Evolutionary conservation across 2,113 vertebrate species (phyloP).

Genomic region (Cochlearius cochlearius): DNA sequence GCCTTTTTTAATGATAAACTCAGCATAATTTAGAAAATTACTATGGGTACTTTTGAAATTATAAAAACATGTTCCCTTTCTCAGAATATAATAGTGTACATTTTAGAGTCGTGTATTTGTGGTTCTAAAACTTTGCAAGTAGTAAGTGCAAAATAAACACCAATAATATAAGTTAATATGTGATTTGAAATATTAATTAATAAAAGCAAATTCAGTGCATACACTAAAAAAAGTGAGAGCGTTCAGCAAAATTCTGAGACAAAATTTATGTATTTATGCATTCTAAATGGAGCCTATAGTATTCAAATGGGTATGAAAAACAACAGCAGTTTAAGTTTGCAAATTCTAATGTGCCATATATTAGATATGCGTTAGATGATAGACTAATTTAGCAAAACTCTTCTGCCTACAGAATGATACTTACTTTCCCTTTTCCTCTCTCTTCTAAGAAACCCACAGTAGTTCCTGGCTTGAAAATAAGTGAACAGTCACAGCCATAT

Average conservation of each 20-base stretch:
- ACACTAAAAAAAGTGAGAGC: background rate
- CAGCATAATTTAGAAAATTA: background rate
- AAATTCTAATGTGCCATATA: background rate
- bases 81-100: background rate
- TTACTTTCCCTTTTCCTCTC: background rate
- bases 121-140: background rate
- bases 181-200: background rate
- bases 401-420: background rate
- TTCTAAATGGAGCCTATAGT: background rate
- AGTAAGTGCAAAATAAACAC: background rate
- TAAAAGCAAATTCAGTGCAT: background rate
- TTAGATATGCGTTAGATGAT: background rate
- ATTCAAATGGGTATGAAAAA: background rate
- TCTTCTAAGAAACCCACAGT: background rate
- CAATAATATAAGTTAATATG: accelerated
- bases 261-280: background rate
- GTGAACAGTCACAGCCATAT: background rate
- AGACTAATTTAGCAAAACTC: background rate
- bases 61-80: background rate
- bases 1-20: background rate
- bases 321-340: background rate
- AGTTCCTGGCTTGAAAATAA: background rate
- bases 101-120: background rate
- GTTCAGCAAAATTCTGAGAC: background rate
- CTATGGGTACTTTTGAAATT: background rate